Percentiles rank a stretch among this genome's conserved stretches.
These are phyloP conservation scores for Ochotona princeps DNA, from an alignment of 2,113 vertebrate genomes.

Conservation along the genomic window DNA sequence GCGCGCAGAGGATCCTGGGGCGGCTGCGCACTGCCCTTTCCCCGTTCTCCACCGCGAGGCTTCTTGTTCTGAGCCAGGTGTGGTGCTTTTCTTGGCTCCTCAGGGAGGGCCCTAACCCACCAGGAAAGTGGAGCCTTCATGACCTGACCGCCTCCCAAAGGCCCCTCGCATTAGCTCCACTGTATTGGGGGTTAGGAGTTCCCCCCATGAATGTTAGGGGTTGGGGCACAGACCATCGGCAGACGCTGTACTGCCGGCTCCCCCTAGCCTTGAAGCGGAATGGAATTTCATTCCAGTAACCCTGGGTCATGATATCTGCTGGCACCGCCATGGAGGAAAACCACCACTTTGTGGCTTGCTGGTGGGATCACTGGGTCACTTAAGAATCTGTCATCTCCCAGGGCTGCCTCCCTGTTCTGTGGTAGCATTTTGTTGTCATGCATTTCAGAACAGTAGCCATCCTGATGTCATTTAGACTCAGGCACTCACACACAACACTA, in stretches of 20 bases:
- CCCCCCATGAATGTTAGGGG: too few species aligned
- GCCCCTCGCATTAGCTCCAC: not conserved
- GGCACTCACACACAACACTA: not conserved
- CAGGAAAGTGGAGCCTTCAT: not conserved
- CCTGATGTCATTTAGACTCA: not conserved
- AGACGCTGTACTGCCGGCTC: too few species aligned
- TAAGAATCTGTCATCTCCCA: not conserved
- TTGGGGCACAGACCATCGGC: too few species aligned
- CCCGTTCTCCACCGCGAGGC: too few species aligned
- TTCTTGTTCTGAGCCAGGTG: too few species aligned
- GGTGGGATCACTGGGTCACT: not conserved
- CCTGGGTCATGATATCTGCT: not conserved
- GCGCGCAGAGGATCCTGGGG: too few species aligned
- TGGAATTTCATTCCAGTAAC: not conserved
- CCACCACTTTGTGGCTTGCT: too few species aligned
- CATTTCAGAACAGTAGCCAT: not conserved
- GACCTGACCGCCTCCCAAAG: too few species aligned
- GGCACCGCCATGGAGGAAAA: not conserved
- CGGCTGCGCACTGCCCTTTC: too few species aligned
- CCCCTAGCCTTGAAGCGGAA: not conserved
- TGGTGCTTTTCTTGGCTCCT: too few species aligned
- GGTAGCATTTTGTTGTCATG: not conserved
- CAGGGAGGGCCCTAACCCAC: not conserved
- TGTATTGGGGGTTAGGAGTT: not conserved
- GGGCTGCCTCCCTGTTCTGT: not conserved